Base-by-base conservation (phyloP, 1,140 invertebrate species). In the Zaprionus kolodkinae region DNA sequence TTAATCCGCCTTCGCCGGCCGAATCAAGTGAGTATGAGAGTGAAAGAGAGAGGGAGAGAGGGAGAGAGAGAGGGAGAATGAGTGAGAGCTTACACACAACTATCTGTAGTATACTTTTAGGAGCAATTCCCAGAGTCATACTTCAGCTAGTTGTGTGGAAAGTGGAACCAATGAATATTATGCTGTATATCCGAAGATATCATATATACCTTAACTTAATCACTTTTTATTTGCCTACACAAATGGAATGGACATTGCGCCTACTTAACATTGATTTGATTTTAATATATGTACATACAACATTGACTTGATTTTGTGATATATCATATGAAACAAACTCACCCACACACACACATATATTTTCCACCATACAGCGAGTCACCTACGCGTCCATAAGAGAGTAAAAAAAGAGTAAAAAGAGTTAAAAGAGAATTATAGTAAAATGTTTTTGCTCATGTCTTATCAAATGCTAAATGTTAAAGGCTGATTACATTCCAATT, bases 1-100 rank as follows among this genome's bases (percentile, higher is more conserved):
- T 97, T 91, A 97, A 96, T 94, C 96, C 96, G 89, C 96, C 96
- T 90, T 97, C 96, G 78, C 96, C 96, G 76, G 96, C 96, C 82
- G 96, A 97, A 92, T 97, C 96, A 92, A 97, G 96, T 97, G 85
- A 95, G 96, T 94, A 93, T 45, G 0, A 21, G 25, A 2, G 11
- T 30, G 25, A 21, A 55, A 65, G 6, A 35, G 13, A 17, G 33
- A 40, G 21, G 55, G 66, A 59, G 45, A 33, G 54, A 35, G 35
- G 30, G 7, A 9, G 40, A 15, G n/a, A 15, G 33, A 60, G 21
- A n/a, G n/a, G n/a, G n/a, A n/a, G n/a, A n/a, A n/a, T n/a, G n/a
- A n/a, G n/a, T n/a, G n/a, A n/a, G n/a, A n/a, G 17, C 1, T 50
- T 10, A 9, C 17, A 25, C 45, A 15, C 40, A 45, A 45, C 6